phyloP scores from a whole-genome alignment of 2,888 invertebrate species.

The Lottia scabra region DNA sequence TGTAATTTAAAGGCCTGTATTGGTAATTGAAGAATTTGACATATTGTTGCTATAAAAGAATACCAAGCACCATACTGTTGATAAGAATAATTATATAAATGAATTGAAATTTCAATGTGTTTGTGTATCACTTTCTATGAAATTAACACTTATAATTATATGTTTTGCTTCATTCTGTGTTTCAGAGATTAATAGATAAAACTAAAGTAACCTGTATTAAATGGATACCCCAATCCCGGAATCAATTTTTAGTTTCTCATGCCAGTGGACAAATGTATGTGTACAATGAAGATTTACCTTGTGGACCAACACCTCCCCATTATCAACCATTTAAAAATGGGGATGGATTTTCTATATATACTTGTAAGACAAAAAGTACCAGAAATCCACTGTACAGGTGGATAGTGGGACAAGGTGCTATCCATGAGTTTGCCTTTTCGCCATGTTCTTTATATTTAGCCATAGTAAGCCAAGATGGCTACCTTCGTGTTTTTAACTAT shows the following conservation, averaged over 20 bases:
- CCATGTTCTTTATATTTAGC: conserved; percentile 94
- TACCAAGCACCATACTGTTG: no score
- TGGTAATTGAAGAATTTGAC: no score
- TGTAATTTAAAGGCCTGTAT: no score
- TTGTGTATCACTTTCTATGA: no score
- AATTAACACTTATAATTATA: no score
- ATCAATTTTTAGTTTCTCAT: conserved; percentile 94
- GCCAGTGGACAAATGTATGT: conserved; percentile 96
- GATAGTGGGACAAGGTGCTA: conserved; percentile 74
- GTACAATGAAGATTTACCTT: conserved; percentile 90
- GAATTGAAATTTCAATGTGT: no score
- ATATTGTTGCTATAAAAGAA: no score
- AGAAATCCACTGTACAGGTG: conserved; percentile 92
- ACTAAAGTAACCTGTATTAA: conserved; percentile 95
- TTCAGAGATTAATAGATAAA: conserved; percentile 91
- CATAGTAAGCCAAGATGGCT: conserved; percentile 88
- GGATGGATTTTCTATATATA: conserved; percentile 92
- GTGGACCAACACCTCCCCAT: conserved; percentile 89
- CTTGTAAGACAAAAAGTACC: conserved; percentile 95
- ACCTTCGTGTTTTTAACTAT: conserved; percentile 95
- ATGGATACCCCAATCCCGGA: conserved; percentile 96
- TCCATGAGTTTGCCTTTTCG: conserved; percentile 98
- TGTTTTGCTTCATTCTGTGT: conserved; percentile 48
- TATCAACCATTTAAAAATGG: conserved; percentile 96
- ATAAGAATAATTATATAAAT: no score